Evolutionary conservation across 1,140 invertebrate species (phyloP).

Genomic region (Orius insidiosus): DNA sequence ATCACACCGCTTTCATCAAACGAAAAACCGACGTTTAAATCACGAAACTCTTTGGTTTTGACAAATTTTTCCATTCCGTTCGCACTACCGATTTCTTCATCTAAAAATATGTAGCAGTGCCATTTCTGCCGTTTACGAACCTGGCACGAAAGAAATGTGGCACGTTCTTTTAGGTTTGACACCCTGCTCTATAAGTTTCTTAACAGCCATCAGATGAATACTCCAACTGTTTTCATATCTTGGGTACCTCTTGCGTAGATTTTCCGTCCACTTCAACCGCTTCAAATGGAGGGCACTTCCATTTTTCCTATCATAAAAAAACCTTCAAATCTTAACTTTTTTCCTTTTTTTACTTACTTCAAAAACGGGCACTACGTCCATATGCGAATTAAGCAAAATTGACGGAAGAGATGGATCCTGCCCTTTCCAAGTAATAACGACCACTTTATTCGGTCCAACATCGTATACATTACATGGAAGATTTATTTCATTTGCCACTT

Average conservation of each 20-base stretch:
- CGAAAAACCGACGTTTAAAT: constrained; percentile 73
- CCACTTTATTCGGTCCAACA: constrained; percentile 43
- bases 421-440: constrained; percentile 71
- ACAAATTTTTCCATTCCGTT: constrained; percentile 73
- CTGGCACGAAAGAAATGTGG: constrained; percentile 63
- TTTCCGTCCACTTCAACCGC: constrained; percentile 51
- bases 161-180: constrained; percentile 40
- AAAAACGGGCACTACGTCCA: constrained; percentile 86
- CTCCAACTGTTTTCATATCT: constrained; percentile 66
- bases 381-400: constrained; percentile 79
- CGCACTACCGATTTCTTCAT: constrained; percentile 79
- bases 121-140: constrained; percentile 30
- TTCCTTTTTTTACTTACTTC: constrained; percentile 39
- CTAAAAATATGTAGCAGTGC: constrained; percentile 34
- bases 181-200: constrained; percentile 40
- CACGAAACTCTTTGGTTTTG: constrained; percentile 51
- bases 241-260: constrained; percentile 66
- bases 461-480: constrained; percentile 39
- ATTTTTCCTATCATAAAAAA: constrained; percentile 44
- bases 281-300: constrained; percentile 61
- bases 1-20: constrained; percentile 72
- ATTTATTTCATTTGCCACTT: constrained; percentile 41
- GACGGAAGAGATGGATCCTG: constrained; percentile 45
- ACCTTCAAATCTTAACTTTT: too few relatives aligned
- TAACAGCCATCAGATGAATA: constrained; percentile 60